A percentile compares a stretch with the other conserved stretches of the same genome.
phyloP scores from a whole-genome alignment of 2,797 vertebrate species.

The Rhinella marina region DNA sequence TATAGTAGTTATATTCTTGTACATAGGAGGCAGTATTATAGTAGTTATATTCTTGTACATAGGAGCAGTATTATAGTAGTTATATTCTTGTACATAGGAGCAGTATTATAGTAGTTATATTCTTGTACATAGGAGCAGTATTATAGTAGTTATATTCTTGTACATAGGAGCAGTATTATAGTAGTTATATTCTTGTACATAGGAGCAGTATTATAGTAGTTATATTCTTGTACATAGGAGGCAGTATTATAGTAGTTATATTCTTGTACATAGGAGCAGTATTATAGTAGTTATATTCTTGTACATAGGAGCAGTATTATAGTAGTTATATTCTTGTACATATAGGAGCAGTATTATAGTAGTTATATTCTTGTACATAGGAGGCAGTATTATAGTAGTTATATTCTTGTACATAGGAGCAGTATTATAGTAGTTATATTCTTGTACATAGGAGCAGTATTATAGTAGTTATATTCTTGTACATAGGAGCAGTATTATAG shows the following conservation, averaged over 20 bases:
- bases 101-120: no score
- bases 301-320: no score
- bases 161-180: conserved; percentile 6
- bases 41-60: conserved; percentile 9
- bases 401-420: no score
- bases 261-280: neutral
- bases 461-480: no score
- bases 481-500: no score
- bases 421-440: no score
- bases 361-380: no score
- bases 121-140: neutral
- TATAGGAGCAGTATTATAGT: no score
- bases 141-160: conserved; percentile 15
- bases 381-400: no score
- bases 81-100: neutral
- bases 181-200: conserved; percentile 7
- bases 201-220: neutral
- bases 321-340: no score
- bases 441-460: no score
- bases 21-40: neutral
- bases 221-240: neutral
- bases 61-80: neutral
- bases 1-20: neutral
- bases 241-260: neutral
- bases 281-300: neutral